Evolutionary conservation across 1,140 invertebrate species (phyloP).

Genomic region (Orchestia grillus): DNA sequence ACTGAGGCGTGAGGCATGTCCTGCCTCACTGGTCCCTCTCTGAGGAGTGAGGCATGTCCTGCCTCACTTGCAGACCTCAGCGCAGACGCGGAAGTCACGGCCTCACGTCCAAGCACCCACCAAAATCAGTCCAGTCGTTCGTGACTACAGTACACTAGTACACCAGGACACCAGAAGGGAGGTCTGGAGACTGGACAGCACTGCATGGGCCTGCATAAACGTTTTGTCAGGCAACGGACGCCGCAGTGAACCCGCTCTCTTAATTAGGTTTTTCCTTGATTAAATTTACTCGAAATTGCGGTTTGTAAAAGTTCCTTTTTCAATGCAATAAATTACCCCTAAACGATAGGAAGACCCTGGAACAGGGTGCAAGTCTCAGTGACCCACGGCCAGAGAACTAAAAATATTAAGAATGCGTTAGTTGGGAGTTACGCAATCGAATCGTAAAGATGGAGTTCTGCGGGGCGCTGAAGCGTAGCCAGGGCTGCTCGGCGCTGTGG

Average conservation of each 20-base stretch:
- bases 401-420: too few relatives aligned
- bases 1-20: neutral
- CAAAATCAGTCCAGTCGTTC: too few relatives aligned
- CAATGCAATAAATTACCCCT: neutral
- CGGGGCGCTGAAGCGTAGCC: too few relatives aligned
- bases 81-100: neutral
- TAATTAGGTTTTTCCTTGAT: neutral
- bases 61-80: neutral
- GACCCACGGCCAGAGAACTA: neutral
- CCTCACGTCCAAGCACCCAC: too few relatives aligned
- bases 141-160: neutral
- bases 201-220: neutral
- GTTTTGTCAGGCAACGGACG: neutral
- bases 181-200: neutral
- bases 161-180: neutral
- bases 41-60: neutral
- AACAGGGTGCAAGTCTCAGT: neutral
- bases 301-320: neutral
- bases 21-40: neutral
- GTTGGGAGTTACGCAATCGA: too few relatives aligned
- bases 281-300: neutral
- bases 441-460: too few relatives aligned
- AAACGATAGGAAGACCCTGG: neutral
- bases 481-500: too few relatives aligned
- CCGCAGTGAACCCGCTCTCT: neutral